Conservation (phyloP, 1,140 invertebrate genomes). For the Kradibia gibbosae region DNA sequence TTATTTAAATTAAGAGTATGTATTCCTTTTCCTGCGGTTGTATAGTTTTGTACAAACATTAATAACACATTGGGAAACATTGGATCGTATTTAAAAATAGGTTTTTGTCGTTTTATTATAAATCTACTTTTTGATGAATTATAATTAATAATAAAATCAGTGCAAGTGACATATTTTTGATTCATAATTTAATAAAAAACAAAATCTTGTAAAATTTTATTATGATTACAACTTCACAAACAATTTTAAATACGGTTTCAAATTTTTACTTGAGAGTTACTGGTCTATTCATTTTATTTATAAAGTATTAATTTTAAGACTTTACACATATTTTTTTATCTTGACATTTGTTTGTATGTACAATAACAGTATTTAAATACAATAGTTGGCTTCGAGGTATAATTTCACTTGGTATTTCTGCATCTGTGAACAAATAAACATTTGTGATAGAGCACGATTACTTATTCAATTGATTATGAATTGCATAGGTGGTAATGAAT, state of each 20-base stretch:
- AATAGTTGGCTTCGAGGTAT: constrained; percentile 22
- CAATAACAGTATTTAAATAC: constrained; percentile 26
- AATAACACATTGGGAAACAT: background rate
- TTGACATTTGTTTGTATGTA: constrained; percentile 23
- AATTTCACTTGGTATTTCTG: constrained; percentile 30
- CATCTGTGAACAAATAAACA: constrained; percentile 20
- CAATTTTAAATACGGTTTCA: background rate
- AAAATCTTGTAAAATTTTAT: no score
- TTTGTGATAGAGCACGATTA: constrained; percentile 48
- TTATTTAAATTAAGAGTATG: background rate
- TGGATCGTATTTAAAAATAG: background rate
- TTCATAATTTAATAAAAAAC: no score
- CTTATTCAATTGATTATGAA: constrained; percentile 29
- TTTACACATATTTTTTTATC: constrained; percentile 20
- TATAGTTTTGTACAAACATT: background rate
- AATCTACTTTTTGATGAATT: background rate
- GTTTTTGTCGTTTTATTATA: background rate
- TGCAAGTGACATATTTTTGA: no score
- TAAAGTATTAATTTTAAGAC: constrained; percentile 1
- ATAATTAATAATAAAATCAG: background rate
- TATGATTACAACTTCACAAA: background rate
- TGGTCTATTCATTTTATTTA: background rate
- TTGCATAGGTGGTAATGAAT: constrained; percentile 3
- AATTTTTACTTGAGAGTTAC: background rate
- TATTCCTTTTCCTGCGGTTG: background rate